phyloP scores from a whole-genome alignment of 2,888 invertebrate genomes.

The Serripes groenlandicus region DNA sequence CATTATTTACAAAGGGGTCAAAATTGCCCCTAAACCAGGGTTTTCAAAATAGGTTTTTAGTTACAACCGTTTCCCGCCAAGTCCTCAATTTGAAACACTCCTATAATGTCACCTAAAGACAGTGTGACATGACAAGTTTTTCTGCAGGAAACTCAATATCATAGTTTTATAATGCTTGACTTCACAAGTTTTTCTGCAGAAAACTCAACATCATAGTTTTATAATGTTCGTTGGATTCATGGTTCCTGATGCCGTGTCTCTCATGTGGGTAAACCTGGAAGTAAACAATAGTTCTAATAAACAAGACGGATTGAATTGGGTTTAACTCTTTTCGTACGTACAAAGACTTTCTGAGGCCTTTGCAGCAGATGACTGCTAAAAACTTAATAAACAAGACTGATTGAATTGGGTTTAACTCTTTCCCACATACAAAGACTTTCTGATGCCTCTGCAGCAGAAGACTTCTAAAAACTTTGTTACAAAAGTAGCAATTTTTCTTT shows the following conservation, averaged over 20 bases:
- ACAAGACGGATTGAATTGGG: too few species aligned
- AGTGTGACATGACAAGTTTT: too few species aligned
- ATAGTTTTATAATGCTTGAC: too few species aligned
- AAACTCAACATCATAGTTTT: conserved; percentile 97
- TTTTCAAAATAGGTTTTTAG: too few species aligned
- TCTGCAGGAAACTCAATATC: too few species aligned
- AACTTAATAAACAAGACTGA: too few species aligned
- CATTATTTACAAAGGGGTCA: too few species aligned
- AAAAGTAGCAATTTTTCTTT: neutral
- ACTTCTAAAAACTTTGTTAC: neutral
- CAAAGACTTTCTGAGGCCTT: neutral
- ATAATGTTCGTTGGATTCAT: conserved; percentile 98
- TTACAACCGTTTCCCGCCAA: too few species aligned
- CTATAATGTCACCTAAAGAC: too few species aligned
- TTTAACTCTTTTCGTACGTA: neutral
- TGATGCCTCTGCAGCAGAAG: neutral
- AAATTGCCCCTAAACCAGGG: too few species aligned
- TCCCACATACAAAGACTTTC: neutral
- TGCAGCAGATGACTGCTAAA: neutral
- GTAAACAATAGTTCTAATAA: neutral
- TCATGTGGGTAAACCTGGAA: conserved; percentile 96
- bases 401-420: neutral
- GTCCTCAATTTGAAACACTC: too few species aligned
- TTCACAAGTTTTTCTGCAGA: conserved; percentile 90
- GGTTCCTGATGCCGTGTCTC: conserved; percentile 96